Percentiles rank a stretch among this genome's conserved stretches.
phyloP scores from a whole-genome alignment of 1,140 invertebrate genomes.

The Lepidurus packardi region DNA sequence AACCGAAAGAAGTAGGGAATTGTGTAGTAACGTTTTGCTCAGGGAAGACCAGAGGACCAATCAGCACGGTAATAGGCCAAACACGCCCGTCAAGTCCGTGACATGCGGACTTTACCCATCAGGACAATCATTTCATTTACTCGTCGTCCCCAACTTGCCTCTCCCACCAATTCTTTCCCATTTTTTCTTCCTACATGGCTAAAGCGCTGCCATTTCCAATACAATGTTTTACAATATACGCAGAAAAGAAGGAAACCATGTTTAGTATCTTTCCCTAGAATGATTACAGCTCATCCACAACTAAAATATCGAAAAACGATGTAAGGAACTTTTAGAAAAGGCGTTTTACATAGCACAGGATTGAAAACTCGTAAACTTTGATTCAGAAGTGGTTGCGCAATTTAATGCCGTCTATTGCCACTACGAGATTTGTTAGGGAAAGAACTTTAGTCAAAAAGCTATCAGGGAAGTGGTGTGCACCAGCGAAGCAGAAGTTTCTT shows the following conservation, averaged over 20 bases:
- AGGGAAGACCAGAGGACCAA: background rate
- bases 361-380: background rate
- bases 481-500: conserved; percentile 12
- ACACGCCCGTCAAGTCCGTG: background rate
- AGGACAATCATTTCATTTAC: conserved; percentile 19
- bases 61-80: conserved; percentile 7
- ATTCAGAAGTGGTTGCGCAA: background rate
- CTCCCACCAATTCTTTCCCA: background rate
- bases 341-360: background rate
- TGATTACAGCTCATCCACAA: no score
- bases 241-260: no score
- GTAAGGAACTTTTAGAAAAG: no score
- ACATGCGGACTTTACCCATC: background rate
- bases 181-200: background rate
- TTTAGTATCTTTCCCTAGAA: no score
- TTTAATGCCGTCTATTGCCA: background rate
- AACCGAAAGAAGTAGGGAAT: background rate
- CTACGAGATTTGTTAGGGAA: conserved; percentile 3
- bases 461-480: conserved; percentile 14
- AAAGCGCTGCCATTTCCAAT: no score
- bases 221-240: no score
- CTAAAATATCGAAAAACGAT: no score
- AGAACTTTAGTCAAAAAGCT: conserved; percentile 1
- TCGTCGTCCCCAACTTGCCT: background rate
- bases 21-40: conserved; percentile 4